Percentiles rank a stretch among this genome's conserved stretches.
These are phyloP conservation scores for Phalacrocorax aristotelis DNA, from an alignment of 2,113 vertebrate species.

Conservation along the genomic window DNA sequence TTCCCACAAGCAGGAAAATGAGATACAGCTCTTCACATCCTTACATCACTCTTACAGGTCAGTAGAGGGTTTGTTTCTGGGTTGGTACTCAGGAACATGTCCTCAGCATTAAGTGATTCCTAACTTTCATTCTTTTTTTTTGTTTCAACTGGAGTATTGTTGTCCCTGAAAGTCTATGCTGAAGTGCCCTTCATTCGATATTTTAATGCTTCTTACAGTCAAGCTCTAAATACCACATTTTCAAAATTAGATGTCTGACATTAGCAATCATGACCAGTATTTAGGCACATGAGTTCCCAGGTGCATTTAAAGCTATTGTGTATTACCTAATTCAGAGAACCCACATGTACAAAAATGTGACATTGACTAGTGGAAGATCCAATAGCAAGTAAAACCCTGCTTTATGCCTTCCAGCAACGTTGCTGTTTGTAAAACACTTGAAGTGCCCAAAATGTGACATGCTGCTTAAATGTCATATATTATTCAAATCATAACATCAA, in stretches of 20 bases:
- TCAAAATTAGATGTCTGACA: neutral
- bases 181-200: neutral
- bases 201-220: neutral
- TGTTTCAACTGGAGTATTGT: neutral
- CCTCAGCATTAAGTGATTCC: neutral
- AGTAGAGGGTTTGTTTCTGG: neutral
- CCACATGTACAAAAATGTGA: neutral
- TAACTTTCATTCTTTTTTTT: neutral
- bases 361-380: neutral
- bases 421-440: neutral
- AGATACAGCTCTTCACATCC: neutral
- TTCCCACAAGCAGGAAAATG: neutral
- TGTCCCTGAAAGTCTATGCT: neutral
- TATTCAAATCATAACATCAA: neutral
- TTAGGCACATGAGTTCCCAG: neutral
- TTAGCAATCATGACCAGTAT: neutral
- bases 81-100: neutral
- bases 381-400: neutral
- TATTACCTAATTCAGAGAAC: neutral
- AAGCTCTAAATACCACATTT: neutral
- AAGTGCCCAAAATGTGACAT: neutral
- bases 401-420: neutral
- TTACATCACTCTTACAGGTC: neutral
- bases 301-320: neutral
- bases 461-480: neutral